Base-by-base conservation (phyloP, 2,888 invertebrate genomes). In the Pachycephus smyrnensis region DNA sequence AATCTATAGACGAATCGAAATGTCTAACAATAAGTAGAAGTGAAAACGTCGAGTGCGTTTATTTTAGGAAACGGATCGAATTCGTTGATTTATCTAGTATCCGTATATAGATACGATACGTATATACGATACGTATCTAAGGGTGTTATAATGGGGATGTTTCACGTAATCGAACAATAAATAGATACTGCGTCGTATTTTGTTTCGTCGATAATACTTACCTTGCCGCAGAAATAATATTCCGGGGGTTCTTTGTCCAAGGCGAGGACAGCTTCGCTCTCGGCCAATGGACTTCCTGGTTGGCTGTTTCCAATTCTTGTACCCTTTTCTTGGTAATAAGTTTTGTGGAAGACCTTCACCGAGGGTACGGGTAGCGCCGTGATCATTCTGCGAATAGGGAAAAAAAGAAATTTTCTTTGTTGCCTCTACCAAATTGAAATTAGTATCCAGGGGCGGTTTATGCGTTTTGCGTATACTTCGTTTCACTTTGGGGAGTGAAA, bases 281-380 rank as follows among this genome's bases (percentile, higher is more conserved):
- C 90, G 35, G 89, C 86, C 55, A 90, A 81, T 23, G 90, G 90
- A 82, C 90, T 90, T 79, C 90, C 90, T 71, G 90, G 90, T 75
- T 90, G 90, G 81, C 90, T 90, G 76, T 81, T 89, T 55, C 89
- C 88, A 80, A 89, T 85, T 76, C 90, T 88, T 76, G 89, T 85
- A n/a, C 85, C 86, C 76, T 90, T 90, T 83, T 90, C 90, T 75
- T 90, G 90, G 69, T 90, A 90, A 77, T 90, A 90, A 37, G 90
- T 90, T 87, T 90, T 90, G 84, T 90, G 90, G 81, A 90, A 90
- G 80, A 90, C 90, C 85, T 90, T 90, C 81, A 90, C 90, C 80
- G 90, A 90, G 79, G 90, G 90, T 80, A 90, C 90, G 74, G 90
- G 90, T 82, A 90, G 86, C 81, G 90, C 90, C 77, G 90, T 90